phyloP scores from a whole-genome alignment of 2,888 invertebrate genomes.

The Pristionchus maxplancki region DNA sequence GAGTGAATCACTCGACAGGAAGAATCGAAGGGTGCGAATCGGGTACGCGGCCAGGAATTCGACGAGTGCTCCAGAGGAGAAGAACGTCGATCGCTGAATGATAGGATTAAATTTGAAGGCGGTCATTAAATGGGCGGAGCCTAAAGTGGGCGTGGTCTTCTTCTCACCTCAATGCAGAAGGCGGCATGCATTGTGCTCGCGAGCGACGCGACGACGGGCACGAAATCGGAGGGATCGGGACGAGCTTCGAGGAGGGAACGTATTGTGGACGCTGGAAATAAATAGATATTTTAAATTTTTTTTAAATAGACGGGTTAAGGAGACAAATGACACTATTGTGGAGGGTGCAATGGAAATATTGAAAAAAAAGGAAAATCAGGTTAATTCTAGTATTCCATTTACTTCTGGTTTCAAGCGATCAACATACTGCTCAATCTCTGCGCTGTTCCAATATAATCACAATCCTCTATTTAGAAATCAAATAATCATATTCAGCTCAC shows the following conservation, averaged over 20 bases:
- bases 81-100: conserved; percentile 44
- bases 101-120: neutral
- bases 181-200: conserved; percentile 49
- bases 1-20: conserved; percentile 53
- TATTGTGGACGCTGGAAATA: neutral
- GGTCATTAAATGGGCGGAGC: neutral
- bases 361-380: too few relatives aligned
- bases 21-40: conserved; percentile 55
- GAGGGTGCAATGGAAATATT: too few relatives aligned
- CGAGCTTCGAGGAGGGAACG: conserved; percentile 23
- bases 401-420: too few relatives aligned
- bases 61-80: conserved; percentile 54
- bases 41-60: conserved; percentile 57
- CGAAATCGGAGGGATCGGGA: conserved; percentile 48
- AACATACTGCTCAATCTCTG: too few relatives aligned
- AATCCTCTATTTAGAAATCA: too few relatives aligned
- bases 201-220: conserved; percentile 31
- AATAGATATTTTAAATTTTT: neutral
- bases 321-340: too few relatives aligned
- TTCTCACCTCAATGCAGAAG: conserved; percentile 42
- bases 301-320: neutral
- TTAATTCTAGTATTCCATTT: too few relatives aligned
- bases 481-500: too few relatives aligned
- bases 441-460: too few relatives aligned
- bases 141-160: neutral